These are phyloP conservation scores for Phenacoccus solenopsis DNA, from an alignment of 1,140 invertebrate genomes.

Conservation along the genomic window DNA sequence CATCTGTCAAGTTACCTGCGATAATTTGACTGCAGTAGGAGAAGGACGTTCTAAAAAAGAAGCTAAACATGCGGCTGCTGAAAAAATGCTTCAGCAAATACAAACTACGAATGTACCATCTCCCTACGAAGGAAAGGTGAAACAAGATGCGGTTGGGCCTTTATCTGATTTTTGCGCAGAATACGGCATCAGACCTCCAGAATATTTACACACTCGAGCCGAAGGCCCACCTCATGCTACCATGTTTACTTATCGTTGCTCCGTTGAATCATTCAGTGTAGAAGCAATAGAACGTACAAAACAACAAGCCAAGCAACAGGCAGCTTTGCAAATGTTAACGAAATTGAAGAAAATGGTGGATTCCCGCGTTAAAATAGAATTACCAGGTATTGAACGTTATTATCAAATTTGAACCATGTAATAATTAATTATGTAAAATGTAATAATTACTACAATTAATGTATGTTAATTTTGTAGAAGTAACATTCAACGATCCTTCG, in stretches of 20 bases:
- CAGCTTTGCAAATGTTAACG: conserved; percentile 39
- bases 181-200: conserved; percentile 46
- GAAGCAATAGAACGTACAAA: conserved; percentile 40
- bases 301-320: conserved; percentile 42
- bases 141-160: conserved; percentile 25
- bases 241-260: conserved; percentile 51
- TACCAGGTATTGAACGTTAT: neutral
- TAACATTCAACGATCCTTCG: neutral
- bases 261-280: conserved; percentile 43
- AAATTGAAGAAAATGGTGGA: conserved; percentile 27
- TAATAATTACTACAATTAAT: neutral
- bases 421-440: neutral
- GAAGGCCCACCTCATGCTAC: conserved; percentile 54
- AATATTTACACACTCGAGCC: conserved; percentile 46
- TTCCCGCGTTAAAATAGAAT: neutral
- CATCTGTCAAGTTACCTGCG: conserved; percentile 38
- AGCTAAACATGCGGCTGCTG: conserved; percentile 53
- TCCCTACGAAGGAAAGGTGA: conserved; percentile 24
- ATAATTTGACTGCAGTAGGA: conserved; percentile 29
- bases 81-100: conserved; percentile 39
- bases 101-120: conserved; percentile 17
- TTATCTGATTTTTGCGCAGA: conserved; percentile 42
- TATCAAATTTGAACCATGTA: no score
- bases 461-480: neutral
- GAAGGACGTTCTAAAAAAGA: conserved; percentile 54